Conservation (phyloP, 1,140 invertebrate species). For the Drosophila bipectinata region DNA sequence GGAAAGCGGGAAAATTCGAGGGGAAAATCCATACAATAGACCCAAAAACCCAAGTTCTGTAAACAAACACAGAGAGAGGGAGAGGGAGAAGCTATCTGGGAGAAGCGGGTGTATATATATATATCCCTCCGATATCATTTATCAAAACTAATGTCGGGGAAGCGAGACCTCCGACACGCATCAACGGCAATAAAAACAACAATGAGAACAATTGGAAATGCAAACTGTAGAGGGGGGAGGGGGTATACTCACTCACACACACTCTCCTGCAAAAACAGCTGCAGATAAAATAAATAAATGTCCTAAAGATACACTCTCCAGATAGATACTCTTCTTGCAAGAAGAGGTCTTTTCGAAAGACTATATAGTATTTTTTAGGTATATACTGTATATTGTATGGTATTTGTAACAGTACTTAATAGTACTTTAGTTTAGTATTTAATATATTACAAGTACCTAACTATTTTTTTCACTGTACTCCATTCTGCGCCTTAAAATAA, state of each 20-base stretch:
- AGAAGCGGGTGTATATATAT: neutral
- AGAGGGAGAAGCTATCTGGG: neutral
- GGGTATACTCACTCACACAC: neutral
- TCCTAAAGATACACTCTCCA: neutral
- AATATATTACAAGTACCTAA: too few species aligned
- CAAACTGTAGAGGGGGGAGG: neutral
- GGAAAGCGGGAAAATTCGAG: neutral
- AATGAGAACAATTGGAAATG: conserved; percentile 14
- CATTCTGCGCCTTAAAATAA: too few species aligned
- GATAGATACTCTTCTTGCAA: too few species aligned
- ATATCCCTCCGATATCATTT: conserved; percentile 49
- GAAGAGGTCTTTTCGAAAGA: too few species aligned
- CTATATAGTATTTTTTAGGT: too few species aligned
- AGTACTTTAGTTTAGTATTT: too few species aligned
- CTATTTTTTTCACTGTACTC: too few species aligned
- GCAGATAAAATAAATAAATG: conserved; percentile 6
- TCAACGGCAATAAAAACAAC: conserved; percentile 25
- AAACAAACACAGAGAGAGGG: neutral
- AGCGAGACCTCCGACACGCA: conserved; percentile 21
- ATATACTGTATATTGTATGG: too few species aligned
- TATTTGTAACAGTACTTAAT: too few species aligned
- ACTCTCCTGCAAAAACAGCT: neutral
- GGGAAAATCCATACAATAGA: conserved; percentile 1
- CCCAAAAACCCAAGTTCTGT: neutral
- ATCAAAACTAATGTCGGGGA: conserved; percentile 60